Evolutionary conservation across 2,797 vertebrate species (phyloP).

Genomic region (Pyrocephalus nanus): DNA sequence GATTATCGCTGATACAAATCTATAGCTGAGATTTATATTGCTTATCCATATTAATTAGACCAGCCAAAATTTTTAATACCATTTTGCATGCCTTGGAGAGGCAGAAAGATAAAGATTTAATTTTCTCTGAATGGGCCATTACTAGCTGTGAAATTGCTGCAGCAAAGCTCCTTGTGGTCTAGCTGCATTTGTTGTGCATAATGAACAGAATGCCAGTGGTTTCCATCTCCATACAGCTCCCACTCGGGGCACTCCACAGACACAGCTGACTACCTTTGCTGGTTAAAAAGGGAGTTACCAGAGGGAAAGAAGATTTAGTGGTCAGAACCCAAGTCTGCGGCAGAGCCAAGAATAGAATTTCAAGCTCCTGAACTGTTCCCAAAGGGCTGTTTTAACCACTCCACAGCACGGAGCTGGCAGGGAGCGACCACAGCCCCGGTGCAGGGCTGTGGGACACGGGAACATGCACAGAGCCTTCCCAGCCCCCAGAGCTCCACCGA

Average conservation of each 20-base stretch:
- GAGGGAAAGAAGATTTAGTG: conserved; percentile 57
- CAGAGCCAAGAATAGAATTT: conserved; percentile 47
- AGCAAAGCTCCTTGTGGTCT: conserved; percentile 54
- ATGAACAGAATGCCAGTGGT: conserved; percentile 64
- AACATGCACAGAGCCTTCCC: not conserved
- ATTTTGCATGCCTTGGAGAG: conserved; percentile 35
- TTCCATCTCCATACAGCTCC: conserved; percentile 42
- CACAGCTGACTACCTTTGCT: not conserved
- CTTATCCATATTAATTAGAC: not conserved
- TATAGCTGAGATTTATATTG: not conserved
- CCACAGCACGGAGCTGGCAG: not conserved
- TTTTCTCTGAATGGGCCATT: conserved; percentile 45
- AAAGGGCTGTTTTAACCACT: conserved; percentile 47
- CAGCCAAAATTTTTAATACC: conserved; percentile 6
- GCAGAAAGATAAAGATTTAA: conserved; percentile 49
- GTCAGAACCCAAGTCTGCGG: conserved; percentile 54
- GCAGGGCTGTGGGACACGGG: not conserved
- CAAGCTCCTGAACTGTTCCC: conserved; percentile 29
- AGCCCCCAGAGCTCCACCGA: not conserved
- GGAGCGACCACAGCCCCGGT: conserved; percentile 26
- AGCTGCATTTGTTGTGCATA: conserved; percentile 60
- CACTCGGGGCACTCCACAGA: conserved; percentile 28
- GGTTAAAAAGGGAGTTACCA: conserved; percentile 48
- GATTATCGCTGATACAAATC: not conserved
- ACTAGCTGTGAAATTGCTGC: conserved; percentile 35